phyloP scores from a whole-genome alignment of 2,797 vertebrate species.

The Danio choprae region DNA sequence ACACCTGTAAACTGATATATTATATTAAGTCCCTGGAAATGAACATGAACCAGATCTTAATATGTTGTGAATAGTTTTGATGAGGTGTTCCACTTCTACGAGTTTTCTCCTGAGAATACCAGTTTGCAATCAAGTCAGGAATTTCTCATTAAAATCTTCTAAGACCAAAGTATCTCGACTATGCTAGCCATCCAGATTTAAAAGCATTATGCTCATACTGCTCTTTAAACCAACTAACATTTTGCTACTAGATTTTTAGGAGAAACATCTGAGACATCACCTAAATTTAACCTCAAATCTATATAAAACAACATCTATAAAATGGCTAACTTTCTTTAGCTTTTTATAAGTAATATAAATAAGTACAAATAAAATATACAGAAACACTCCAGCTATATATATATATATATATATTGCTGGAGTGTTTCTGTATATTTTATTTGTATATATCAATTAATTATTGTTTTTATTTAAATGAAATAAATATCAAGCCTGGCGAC shows the following conservation, averaged over 20 bases:
- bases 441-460: too few relatives aligned
- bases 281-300: neutral
- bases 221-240: neutral
- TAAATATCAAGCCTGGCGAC: too few relatives aligned
- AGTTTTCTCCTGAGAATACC: neutral
- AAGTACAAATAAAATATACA: too few relatives aligned
- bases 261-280: neutral
- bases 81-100: neutral
- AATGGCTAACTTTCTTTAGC: too few relatives aligned
- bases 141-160: conserved; percentile 1
- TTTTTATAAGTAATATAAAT: too few relatives aligned
- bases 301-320: too few relatives aligned
- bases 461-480: too few relatives aligned
- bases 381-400: too few relatives aligned
- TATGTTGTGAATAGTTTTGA: neutral
- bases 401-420: too few relatives aligned
- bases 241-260: neutral
- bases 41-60: neutral
- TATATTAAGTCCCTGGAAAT: neutral
- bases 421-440: too few relatives aligned
- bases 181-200: neutral
- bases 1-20: neutral
- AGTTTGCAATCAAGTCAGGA: neutral
- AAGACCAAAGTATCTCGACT: conserved; percentile 3
- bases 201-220: neutral